A percentile compares a stretch with the other conserved stretches of the same genome.
Conservation (phyloP, 2,113 vertebrate genomes). For the Gopherus evgoodei region DNA sequence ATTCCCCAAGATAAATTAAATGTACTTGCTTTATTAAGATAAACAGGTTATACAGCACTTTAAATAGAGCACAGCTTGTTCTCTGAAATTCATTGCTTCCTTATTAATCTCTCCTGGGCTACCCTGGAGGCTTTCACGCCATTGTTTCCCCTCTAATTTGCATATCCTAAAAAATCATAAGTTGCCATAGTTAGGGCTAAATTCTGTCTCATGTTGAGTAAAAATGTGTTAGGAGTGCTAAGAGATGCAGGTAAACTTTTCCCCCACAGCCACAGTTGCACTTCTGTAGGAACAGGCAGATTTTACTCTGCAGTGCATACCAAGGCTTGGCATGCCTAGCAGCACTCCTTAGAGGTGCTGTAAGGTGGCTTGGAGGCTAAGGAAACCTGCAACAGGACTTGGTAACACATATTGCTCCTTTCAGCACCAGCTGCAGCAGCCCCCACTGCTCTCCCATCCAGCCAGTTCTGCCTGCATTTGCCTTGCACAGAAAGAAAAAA, state of each 20-base stretch:
- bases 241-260: not conserved
- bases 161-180: not conserved
- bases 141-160: not conserved
- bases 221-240: not conserved
- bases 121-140: not conserved
- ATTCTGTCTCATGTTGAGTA: not conserved
- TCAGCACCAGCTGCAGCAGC: not conserved
- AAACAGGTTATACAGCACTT: not conserved
- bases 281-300: not conserved
- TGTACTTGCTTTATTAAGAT: not conserved
- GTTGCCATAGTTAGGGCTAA: not conserved
- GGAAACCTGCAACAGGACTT: not conserved
- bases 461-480: not conserved
- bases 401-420: not conserved
- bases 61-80: not conserved
- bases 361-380: not conserved
- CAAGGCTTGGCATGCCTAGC: not conserved
- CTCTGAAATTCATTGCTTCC: not conserved
- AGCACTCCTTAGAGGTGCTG: not conserved
- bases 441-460: not conserved
- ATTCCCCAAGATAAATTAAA: not conserved
- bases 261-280: not conserved
- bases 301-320: not conserved
- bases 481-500: not conserved
- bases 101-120: not conserved